These are phyloP conservation scores for Philonicus albiceps DNA, from an alignment of 2,888 invertebrate species.

Conservation along the genomic window DNA sequence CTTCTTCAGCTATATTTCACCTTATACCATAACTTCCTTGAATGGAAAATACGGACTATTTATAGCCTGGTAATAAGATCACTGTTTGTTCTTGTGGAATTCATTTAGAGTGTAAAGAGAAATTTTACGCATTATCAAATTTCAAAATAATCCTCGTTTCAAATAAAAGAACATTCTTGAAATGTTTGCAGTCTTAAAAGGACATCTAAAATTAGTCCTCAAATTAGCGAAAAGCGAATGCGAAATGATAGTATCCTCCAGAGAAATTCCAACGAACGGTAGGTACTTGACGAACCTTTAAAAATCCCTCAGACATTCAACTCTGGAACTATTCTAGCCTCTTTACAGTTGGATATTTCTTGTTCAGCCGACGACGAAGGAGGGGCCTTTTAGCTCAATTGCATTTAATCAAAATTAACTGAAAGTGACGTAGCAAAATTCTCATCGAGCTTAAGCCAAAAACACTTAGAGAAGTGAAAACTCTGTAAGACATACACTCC, in stretches of 20 bases:
- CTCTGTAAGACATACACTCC: constrained; percentile 9
- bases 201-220: background rate
- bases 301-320: background rate
- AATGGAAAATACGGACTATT: background rate
- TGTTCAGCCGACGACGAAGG: background rate
- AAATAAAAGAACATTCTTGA: background rate
- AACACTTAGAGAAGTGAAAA: constrained; percentile 35
- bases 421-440: constrained; percentile 21
- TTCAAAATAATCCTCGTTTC: background rate
- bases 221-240: background rate
- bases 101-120: background rate
- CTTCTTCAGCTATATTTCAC: too few species aligned
- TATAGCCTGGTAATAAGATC: background rate
- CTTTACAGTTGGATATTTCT: background rate
- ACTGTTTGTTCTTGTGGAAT: background rate
- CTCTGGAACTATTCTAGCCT: background rate
- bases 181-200: background rate
- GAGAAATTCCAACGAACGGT: background rate
- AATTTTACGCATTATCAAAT: background rate
- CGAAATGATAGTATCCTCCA: background rate
- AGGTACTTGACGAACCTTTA: background rate
- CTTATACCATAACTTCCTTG: background rate
- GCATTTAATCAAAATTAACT: constrained; percentile 37
- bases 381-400: background rate
- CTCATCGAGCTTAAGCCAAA: constrained; percentile 32